phyloP scores from a whole-genome alignment of 1,140 invertebrate genomes.

The Dendrolimus punctatus region DNA sequence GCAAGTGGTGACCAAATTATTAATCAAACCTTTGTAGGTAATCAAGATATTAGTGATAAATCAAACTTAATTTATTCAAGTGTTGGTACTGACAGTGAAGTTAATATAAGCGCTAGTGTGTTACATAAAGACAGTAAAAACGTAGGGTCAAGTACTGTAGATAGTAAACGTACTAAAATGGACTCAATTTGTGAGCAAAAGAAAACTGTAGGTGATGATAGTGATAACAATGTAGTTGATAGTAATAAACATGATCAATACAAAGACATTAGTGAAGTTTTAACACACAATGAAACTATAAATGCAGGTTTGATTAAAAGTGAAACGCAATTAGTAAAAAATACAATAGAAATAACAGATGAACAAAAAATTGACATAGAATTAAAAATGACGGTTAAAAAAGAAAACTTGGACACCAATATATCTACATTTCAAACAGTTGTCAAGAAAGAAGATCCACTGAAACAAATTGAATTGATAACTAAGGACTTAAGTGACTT shows the following conservation, averaged over 20 bases:
- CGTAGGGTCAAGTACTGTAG: no score
- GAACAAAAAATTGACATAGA: constrained; percentile 29
- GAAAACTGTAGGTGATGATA: constrained; percentile 3
- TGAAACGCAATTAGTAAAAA: constrained; percentile 46
- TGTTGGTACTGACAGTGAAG: no score
- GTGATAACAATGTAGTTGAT: constrained; percentile 18
- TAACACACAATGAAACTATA: constrained; percentile 22
- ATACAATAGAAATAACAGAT: constrained; percentile 30
- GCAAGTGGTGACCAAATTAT: no score
- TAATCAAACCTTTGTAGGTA: no score
- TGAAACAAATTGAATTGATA: constrained; percentile 47
- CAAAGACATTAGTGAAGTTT: constrained; percentile 17
- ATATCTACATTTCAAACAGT: constrained; percentile 21
- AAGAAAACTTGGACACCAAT: constrained; percentile 32
- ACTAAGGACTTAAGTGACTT: constrained; percentile 46
- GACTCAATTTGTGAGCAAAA: no score
- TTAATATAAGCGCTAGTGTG: no score
- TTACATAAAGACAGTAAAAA: no score
- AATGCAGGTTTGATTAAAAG: constrained; percentile 13
- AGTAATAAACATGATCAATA: constrained; percentile 8
- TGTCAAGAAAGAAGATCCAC: constrained; percentile 26
- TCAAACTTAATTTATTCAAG: no score
- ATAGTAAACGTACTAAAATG: no score
- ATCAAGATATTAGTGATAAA: no score
- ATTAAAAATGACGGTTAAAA: constrained; percentile 29